Conservation (phyloP, 2,113 vertebrate genomes). For the Macroglossus sobrinus region DNA sequence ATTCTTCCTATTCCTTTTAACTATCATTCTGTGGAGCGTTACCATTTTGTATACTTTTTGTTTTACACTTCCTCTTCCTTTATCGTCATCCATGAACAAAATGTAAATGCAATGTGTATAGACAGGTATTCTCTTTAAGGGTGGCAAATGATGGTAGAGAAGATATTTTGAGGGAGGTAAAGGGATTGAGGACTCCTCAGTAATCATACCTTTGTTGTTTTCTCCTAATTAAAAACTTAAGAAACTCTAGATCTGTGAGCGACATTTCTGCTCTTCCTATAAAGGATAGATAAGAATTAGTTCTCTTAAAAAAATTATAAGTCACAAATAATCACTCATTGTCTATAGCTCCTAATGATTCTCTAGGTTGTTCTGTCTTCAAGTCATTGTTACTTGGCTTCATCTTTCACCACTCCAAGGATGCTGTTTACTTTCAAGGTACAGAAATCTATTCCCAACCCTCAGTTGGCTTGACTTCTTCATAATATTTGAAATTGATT, state of each 20-base stretch:
- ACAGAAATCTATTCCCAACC: background rate
- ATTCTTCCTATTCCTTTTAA: background rate
- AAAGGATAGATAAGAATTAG: background rate
- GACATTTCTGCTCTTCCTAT: background rate
- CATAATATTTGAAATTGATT: background rate
- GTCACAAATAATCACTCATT: background rate
- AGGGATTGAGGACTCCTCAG: background rate
- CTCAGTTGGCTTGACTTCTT: background rate
- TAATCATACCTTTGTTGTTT: background rate
- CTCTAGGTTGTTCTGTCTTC: background rate
- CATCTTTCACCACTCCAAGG: background rate
- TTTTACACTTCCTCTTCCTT: background rate
- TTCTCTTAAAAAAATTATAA: background rate
- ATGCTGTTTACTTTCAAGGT: background rate
- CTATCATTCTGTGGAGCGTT: background rate
- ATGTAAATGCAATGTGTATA: background rate
- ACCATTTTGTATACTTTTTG: background rate
- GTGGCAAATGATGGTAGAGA: background rate
- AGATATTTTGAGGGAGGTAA: background rate
- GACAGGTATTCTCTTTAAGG: background rate
- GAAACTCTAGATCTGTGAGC: background rate
- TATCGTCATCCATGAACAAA: background rate
- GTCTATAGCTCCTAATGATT: background rate
- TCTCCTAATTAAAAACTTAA: background rate
- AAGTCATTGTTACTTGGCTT: background rate